Evolutionary conservation across 2,888 invertebrate species (phyloP).

Genomic region (Ormia ochracea): DNA sequence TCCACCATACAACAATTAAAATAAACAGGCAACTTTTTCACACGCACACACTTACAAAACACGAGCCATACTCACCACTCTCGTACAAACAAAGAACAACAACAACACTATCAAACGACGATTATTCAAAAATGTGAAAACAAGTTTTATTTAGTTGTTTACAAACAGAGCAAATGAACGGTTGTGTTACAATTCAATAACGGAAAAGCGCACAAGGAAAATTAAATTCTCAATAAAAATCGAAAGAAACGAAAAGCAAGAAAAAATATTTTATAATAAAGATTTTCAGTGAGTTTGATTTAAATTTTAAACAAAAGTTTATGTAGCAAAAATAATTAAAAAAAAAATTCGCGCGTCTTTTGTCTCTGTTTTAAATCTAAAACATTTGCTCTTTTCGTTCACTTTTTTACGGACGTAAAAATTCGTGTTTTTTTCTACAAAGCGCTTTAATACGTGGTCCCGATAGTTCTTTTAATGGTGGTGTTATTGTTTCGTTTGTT

Average conservation of each 20-base stretch:
- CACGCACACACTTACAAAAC: neutral
- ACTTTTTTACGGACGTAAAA: neutral
- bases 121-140: slow-evolving; percentile 56
- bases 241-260: slow-evolving; percentile 1
- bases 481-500: slow-evolving; percentile 23
- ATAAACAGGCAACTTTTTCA: slow-evolving; percentile 51
- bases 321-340: neutral
- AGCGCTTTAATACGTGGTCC: slow-evolving; percentile 26
- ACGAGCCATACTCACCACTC: slow-evolving; percentile 45
- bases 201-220: neutral
- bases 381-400: slow-evolving; percentile 43
- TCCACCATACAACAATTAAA: slow-evolving; percentile 28
- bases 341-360: slow-evolving; percentile 1
- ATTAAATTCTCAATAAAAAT: neutral
- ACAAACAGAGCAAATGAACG: slow-evolving; percentile 67
- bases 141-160: slow-evolving; percentile 71
- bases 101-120: slow-evolving; percentile 17
- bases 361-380: neutral
- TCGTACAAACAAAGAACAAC: slow-evolving; percentile 10
- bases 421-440: slow-evolving; percentile 13
- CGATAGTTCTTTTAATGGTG: slow-evolving; percentile 22
- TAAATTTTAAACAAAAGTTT: neutral
- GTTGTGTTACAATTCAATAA: slow-evolving; percentile 43
- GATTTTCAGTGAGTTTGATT: neutral
- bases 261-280: neutral